These are phyloP conservation scores for Lacanobia wlatinum DNA, from an alignment of 2,888 invertebrate species.

Conservation along the genomic window DNA sequence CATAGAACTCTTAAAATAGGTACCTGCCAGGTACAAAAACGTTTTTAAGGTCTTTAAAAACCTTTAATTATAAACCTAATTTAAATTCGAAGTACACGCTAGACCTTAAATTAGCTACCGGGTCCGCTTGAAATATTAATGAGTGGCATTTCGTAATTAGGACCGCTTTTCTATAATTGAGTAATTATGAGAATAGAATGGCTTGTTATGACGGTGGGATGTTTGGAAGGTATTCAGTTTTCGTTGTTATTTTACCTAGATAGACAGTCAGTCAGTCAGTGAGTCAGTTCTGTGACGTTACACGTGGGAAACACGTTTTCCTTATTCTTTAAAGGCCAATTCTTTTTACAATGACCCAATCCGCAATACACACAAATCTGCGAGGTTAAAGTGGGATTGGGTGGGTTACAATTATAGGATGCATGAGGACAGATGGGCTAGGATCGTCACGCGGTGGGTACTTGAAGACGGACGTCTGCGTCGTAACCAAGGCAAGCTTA, in stretches of 20 bases:
- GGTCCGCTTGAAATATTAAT: conserved; percentile 46
- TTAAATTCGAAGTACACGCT: conserved; percentile 45
- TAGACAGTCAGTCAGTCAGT: not conserved
- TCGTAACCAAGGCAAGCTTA: too few relatives aligned
- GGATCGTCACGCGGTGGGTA: too few relatives aligned
- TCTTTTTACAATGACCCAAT: too few relatives aligned
- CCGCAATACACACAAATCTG: too few relatives aligned
- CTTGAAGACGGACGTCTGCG: too few relatives aligned
- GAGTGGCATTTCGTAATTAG: conserved; percentile 47
- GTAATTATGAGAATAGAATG: conserved; percentile 38
- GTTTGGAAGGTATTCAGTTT: not conserved
- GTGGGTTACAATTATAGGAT: too few relatives aligned
- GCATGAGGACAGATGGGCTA: too few relatives aligned
- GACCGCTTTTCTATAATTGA: conserved; percentile 31
- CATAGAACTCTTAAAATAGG: conserved; percentile 10
- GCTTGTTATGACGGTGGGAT: not conserved
- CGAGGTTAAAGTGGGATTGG: too few relatives aligned
- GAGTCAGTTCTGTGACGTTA: too few relatives aligned
- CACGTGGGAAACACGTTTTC: too few relatives aligned
- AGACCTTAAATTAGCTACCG: conserved; percentile 34
- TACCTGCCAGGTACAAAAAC: conserved; percentile 11
- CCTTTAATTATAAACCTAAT: conserved; percentile 45
- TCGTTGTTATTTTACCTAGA: not conserved
- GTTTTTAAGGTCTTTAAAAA: conserved; percentile 7
- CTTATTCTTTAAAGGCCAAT: too few relatives aligned